Percentiles rank a stretch among this genome's conserved stretches.
These are phyloP conservation scores for Pocillopora meandrina DNA, from an alignment of 92 coral and sea anemone genomes.

Conservation along the genomic window DNA sequence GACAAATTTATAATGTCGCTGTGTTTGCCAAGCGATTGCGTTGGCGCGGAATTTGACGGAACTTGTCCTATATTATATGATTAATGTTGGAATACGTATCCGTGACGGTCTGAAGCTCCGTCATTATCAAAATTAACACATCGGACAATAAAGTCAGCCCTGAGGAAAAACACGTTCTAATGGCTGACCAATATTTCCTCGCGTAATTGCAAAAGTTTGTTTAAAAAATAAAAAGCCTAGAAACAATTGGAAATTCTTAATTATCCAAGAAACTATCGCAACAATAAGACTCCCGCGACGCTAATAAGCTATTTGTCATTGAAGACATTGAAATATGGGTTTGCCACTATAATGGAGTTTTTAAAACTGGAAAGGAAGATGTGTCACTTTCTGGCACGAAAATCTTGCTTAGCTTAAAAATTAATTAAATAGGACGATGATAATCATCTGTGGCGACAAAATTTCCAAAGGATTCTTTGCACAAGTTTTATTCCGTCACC, in stretches of 20 bases:
- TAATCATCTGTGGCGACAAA: neutral
- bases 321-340: neutral
- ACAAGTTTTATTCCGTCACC: neutral
- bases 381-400: neutral
- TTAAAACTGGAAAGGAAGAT: neutral
- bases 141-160: neutral
- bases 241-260: constrained; percentile 31
- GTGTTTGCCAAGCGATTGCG: constrained; percentile 19
- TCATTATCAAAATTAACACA: constrained; percentile 6
- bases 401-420: neutral
- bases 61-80: neutral
- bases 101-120: constrained; percentile 10
- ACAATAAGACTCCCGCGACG: constrained; percentile 44
- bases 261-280: neutral
- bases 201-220: neutral
- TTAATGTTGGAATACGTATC: constrained; percentile 6
- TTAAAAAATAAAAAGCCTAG: constrained; percentile 3
- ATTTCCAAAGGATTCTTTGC: neutral
- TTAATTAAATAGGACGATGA: neutral
- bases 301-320: constrained; percentile 21
- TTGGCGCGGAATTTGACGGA: constrained; percentile 47
- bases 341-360: constrained; percentile 16
- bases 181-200: neutral
- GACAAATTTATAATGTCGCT: neutral
- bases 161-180: neutral